Conservation (phyloP, 2,888 invertebrate species). For the Strigamia transsilvanica region DNA sequence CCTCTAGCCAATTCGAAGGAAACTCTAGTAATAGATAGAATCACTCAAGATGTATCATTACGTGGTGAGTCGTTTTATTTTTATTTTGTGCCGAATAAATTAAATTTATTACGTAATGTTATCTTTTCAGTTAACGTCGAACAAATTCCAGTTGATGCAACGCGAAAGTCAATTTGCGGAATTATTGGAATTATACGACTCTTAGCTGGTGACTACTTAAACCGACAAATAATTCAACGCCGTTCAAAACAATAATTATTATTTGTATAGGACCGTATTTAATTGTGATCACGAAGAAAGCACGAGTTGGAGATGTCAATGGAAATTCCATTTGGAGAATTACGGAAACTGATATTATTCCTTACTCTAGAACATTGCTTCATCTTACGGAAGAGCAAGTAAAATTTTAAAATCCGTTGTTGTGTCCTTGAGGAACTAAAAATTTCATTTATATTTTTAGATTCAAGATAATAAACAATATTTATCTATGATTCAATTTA, state of each 20-base stretch:
- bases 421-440: background rate
- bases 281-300: slow-evolving; percentile 85
- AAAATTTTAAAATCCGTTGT: slow-evolving; percentile 53
- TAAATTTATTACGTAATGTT: slow-evolving; percentile 56
- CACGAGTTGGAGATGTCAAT: slow-evolving; percentile 82
- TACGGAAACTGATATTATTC: slow-evolving; percentile 81
- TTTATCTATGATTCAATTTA: slow-evolving; percentile 81
- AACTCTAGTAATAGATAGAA: slow-evolving; percentile 83
- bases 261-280: slow-evolving; percentile 76
- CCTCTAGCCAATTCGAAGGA: slow-evolving; percentile 78
- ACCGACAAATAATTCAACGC: background rate
- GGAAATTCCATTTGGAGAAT: slow-evolving; percentile 81
- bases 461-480: slow-evolving; percentile 84
- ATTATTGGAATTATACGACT: slow-evolving; percentile 85
- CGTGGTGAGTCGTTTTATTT: slow-evolving; percentile 69
- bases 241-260: background rate
- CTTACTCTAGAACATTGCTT: slow-evolving; percentile 82
- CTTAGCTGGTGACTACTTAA: slow-evolving; percentile 69
- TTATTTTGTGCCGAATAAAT: background rate
- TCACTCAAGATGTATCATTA: slow-evolving; percentile 75
- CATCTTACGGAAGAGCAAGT: slow-evolving; percentile 85
- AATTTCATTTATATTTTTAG: slow-evolving; percentile 64
- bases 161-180: slow-evolving; percentile 77
- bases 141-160: slow-evolving; percentile 72
- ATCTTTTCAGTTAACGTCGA: slow-evolving; percentile 67